phyloP scores from a whole-genome alignment of 1,140 invertebrate genomes.

The Drosophila obscura region DNA sequence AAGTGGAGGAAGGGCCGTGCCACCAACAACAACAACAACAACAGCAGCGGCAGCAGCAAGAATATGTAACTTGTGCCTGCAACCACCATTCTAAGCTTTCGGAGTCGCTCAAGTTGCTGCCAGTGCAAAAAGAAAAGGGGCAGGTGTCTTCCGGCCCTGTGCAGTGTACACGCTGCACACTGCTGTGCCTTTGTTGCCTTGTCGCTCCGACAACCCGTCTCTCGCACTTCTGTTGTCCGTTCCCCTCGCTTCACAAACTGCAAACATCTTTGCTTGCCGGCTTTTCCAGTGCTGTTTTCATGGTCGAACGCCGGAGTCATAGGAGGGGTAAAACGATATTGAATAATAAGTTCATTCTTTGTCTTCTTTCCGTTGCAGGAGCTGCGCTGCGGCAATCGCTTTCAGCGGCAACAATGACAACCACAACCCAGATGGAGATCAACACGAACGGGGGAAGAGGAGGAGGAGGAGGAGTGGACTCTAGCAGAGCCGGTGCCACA shows the following conservation, averaged over 20 bases:
- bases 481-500: slow-evolving; percentile 12
- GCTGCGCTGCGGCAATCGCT: slow-evolving; percentile 6
- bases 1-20: slow-evolving; percentile 49
- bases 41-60: not conserved
- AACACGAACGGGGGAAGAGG: slow-evolving; percentile 45
- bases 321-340: slow-evolving; percentile 35
- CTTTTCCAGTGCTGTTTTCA: slow-evolving; percentile 46
- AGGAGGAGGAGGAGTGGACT: slow-evolving; percentile 5
- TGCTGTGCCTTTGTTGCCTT: slow-evolving; percentile 30
- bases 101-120: slow-evolving; percentile 1
- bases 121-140: slow-evolving; percentile 43
- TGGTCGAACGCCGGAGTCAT: slow-evolving; percentile 54
- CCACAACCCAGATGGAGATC: slow-evolving; percentile 62
- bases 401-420: slow-evolving; percentile 60
- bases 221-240: slow-evolving; percentile 13
- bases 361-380: slow-evolving; percentile 33
- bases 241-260: slow-evolving; percentile 27
- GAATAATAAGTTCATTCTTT: slow-evolving; percentile 37
- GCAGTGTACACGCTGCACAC: slow-evolving; percentile 20
- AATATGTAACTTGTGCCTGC: not conserved
- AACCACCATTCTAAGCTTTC: slow-evolving; percentile 18
- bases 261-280: slow-evolving; percentile 19
- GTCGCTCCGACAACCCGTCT: slow-evolving; percentile 15
- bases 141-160: slow-evolving; percentile 66
- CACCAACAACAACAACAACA: slow-evolving; percentile 29